Evolutionary conservation across 2,113 vertebrate species (phyloP), one percentile per base, ranked within the genome.

Genomic region (Tragelaphus strepsiceros): DNA sequence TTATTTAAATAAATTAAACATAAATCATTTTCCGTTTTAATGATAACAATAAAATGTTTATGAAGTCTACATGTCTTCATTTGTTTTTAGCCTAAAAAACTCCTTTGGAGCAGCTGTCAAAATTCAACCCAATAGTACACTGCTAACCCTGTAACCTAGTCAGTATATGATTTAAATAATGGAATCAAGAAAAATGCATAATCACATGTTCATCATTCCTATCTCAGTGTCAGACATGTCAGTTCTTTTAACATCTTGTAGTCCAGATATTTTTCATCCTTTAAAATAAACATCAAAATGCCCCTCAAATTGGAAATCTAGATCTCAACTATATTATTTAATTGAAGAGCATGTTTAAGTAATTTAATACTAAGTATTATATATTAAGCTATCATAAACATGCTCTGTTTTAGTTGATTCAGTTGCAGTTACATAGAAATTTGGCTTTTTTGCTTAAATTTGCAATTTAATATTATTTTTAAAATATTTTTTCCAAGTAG

Each of bases 1-100:
- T 77, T 77, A 78, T 78, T 89, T 92, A 90, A 95, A 90, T 77
- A 96, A 91, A 83, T 80, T n/a, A 74, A 91, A 67, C 5, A 24
- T 32, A 71, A 74, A 82, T 94, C 21, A 74, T 85, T 85, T 91
- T 88, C 49, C 28, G 12, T 64, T 64, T 87, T 51, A 39, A 22
- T 64, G 30, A 51, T 84, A 91, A 84, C 83, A 83, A 39, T 61
- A 49, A 89, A 93, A 61, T 91, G 43, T 53, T 49, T 93, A 77
- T 19, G 51, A 95, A 82, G n/a, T 43, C 46, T 61, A 14, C 5
- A 32, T 78, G 11, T 61, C 30, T 51, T 32, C 77, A 91, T 84
- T 97, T 32, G 43, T 80, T 80, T 80, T 24, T 71, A 92, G 58
- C 43, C 59, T 74, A 54, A 54, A 92, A 91, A 64, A 74, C 35